Evolutionary conservation across 1,140 invertebrate genomes (phyloP), one percentile per base, ranked within the genome.

Genomic region (Drosophila guanche): DNA sequence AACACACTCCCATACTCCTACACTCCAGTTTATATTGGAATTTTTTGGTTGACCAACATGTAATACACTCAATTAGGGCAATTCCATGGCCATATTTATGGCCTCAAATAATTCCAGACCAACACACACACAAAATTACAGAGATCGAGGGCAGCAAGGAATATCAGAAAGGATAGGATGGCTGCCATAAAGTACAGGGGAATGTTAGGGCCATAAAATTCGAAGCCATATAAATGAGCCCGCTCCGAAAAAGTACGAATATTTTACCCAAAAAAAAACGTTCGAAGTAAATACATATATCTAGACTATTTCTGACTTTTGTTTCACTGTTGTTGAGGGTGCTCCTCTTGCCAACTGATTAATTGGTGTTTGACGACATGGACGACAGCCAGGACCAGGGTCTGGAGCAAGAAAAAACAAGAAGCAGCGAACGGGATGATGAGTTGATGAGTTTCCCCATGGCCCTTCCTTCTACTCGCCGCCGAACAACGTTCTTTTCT

Each of bases 31-130:
- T 33, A 33, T 12, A 53, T 66, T 37, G 37, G 41, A 22, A 62
- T 20, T 43, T 60, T 69, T 62, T 40, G 60, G 57, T 57, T 71
- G 73, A 58, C 46, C 53, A 71, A 84, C 67, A 76, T 85, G 80
- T 70, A 74, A 74, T 86, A 76, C 81, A 86, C 77, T 74, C 81
- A 85, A 85, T 85, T 85, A 85, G 81, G 73, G 73, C 81, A 85
- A 86, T 85, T 59, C 79, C 41, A 60, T 58, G 68, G 43, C 60
- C 77, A 77, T 86, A 85, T 85, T 85, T 86, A 86, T 85, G 68
- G 62, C 60, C 77, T 42, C 56, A 80, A 81, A 85, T 85, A 86
- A 81, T 85, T 85, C 74, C 74, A 80, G 77, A 79, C 65, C 66
- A 67, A 29, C 37, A 52, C 29, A 2, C 10, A 23, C 14, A 52